Base-by-base conservation (phyloP, 2,797 vertebrate species). In the Microctenopoma stevenorrisi region DNA sequence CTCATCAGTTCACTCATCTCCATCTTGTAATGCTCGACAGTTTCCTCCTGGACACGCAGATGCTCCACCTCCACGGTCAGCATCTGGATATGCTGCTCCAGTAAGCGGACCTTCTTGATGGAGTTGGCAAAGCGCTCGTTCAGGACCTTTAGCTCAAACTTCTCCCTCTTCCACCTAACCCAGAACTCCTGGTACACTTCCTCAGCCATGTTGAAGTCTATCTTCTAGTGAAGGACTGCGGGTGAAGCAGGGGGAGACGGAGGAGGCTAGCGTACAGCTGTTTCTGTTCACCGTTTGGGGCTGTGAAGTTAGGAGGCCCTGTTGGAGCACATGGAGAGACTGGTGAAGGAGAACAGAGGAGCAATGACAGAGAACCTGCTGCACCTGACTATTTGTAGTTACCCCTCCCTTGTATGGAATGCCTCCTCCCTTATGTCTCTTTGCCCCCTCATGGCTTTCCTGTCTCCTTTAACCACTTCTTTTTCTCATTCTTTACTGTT, bases 151-250 rank as follows among this genome's bases (percentile, higher is more conserved):
- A 98, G 93, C 87, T 98, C 97, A 2, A 80, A 96, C 79, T 98
- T 98, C 93, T 98, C 97, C 0, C 98, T 98, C 92, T 97, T 98
- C 78, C 97, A 93, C 0, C 96, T 98, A 85, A 95, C 93, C 76
- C 97, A 92, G 91, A 98, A 98, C 93, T 98, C 97, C 91, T 98
- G 96, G 93, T 98, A 98, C 83, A 98, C 93, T 2, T 96, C 96
- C 3, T 97, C 96, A 0, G 96, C 96, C 87, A 98, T 92, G 87
- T 89, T 95, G 92, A 98, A 98, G 92, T 98, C 96, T 83, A 98
- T 1, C 94, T 89, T n/a, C 95, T 94, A 0, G 93, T 92, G 62
- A 94, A 94, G 30, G 90, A 82, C 28, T 30, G 1, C 94, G 94
- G n/a, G 81, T 69, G 2, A 87, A 92, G 64, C 89, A 87, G 60